Conservation (phyloP, 2,113 vertebrate species). For the Nettapus auritus region DNA sequence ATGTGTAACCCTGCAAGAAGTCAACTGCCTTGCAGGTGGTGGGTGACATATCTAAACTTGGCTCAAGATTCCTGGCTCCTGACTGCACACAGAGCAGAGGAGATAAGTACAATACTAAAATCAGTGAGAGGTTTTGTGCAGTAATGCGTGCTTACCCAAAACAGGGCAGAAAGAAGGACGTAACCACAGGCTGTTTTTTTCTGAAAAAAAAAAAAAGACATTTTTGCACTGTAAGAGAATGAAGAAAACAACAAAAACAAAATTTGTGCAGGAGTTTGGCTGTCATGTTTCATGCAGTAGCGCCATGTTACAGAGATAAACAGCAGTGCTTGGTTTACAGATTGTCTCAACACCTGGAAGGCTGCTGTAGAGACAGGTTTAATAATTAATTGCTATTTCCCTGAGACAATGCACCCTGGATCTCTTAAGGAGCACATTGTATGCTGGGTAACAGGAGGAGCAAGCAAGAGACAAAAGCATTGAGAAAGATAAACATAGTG, state of each 20-base stretch:
- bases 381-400: conserved; percentile 60
- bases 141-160: background rate
- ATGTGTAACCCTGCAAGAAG: background rate
- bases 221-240: background rate
- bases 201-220: background rate
- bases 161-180: background rate
- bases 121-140: background rate
- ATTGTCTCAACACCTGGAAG: conserved; percentile 56
- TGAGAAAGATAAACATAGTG: conserved; percentile 4
- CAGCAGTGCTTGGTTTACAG: conserved; percentile 41
- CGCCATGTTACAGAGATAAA: conserved; percentile 4
- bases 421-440: background rate
- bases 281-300: background rate
- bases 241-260: background rate
- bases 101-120: background rate
- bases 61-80: background rate
- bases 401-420: background rate
- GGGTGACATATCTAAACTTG: background rate
- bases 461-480: conserved; percentile 32
- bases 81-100: background rate
- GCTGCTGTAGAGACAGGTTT: conserved; percentile 39
- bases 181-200: background rate
- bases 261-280: background rate
- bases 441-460: conserved; percentile 23
- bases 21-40: background rate